Base-by-base conservation (phyloP, 1,140 invertebrate genomes). In the Calephelis virginiensis region DNA sequence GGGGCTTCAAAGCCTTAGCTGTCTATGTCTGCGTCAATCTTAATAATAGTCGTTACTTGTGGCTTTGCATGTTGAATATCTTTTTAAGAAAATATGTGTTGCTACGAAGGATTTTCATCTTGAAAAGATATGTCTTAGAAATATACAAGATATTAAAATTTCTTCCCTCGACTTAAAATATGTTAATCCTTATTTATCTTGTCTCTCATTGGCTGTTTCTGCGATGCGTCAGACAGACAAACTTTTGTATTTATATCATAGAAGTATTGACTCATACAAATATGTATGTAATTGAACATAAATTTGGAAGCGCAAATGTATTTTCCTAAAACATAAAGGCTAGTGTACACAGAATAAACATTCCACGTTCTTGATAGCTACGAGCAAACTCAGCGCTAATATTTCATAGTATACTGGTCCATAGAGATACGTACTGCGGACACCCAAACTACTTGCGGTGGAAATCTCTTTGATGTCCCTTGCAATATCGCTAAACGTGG, bases 371-470 rank as follows among this genome's bases (percentile, higher is more conserved):
- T 7, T 56, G 12, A 56, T 28, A 28, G 11, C 53, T 56, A 17
- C 53, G 53, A 56, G 53, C 28, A 56, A 56, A 38, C 40, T 43
- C 40, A 43, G 40, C 40, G 53, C 53, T 37, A 56, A 56, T 28
- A 56, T 56, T 56, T 56, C 37, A 37, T 56, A 56, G 53, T 56
- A 48, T 63, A 63, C 17, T 38, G 8, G 62, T 63, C 46, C 17
- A 49, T 63, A 9, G 48, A 63, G 48, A 49, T 46, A 49, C 37
- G 13, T 46, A 47, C 47, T 63, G 45, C 12, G 43, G 62, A 46
- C 62, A 63, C 62, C 37, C 63, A 53, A 64, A 50, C 48, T 64
- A 43, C 63, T 64, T 63, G 49, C 38, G 63, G 13, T 50, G 50
- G 48, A 53, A 13, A 49, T 47, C 63, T 49, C 63, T 64, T 64